Base-by-base conservation (phyloP, 2,113 vertebrate genomes). In the Rhagologus leucostigma region DNA sequence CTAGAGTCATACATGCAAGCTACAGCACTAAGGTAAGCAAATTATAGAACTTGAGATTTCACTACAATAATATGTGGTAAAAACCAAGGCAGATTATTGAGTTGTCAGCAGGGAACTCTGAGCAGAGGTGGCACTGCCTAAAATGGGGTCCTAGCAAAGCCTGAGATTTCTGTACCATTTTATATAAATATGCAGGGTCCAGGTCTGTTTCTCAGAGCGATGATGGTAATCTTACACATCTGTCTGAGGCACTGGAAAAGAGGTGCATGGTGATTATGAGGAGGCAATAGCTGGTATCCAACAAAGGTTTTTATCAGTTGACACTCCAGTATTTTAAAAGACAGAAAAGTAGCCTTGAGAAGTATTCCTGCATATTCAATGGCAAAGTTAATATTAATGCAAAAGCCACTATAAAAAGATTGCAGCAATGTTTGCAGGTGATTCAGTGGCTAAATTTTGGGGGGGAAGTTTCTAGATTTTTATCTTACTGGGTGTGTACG, bases 321-420 rank as follows among this genome's bases (percentile, higher is more conserved):
- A 29, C 13, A 30, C 73, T 80, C 37, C 87, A 35, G 82, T 79
- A 30, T 50, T 96, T 86, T 87, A 94, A 96, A 68, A 80, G 24
- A 62, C 76, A 30, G 70, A 91, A 86, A 84, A 70, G 73, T 55
- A 91, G 59, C 75, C 81, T 55, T 90, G 55, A 88, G 65, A 90
- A 57, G 24, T 79, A 57, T 91, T 94, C 41, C 78, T 96, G 92
- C 60, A 67, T 95, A 96, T 89, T 90, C 87, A 96, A 83, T 59
- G 91, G 50, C 59, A 96, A 96, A 96, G 95, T 96, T 91, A 93
- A 57, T 90, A 94, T 96, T 80, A 14, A 73, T 10, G 18, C 41
- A 70, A 53, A 91, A 82, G 41, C 55, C 52, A 56, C 86, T 91
- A 75, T 56, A 75, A 78, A 90, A 89, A 62, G 44, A 90, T 87